Conservation (phyloP, 2,888 invertebrate species). For the Caenorhabditis sp. region DNA sequence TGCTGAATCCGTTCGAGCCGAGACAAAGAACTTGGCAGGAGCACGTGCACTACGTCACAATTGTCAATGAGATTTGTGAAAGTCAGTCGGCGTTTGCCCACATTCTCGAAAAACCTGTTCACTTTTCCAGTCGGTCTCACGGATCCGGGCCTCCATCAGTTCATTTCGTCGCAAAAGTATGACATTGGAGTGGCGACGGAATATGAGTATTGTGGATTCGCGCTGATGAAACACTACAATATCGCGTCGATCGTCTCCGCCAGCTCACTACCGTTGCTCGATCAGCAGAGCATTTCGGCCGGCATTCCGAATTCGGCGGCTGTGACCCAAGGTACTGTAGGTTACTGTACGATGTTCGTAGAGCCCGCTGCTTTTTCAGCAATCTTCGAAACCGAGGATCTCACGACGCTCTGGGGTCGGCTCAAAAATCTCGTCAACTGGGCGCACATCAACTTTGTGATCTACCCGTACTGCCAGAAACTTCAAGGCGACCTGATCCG, state of each 20-base stretch:
- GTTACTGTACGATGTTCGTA: too few species aligned
- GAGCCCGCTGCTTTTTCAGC: constrained; percentile 30
- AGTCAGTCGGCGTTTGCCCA: constrained; percentile 22
- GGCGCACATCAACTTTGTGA: constrained; percentile 45
- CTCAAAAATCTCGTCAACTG: constrained; percentile 40
- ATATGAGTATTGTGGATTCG: constrained; percentile 58
- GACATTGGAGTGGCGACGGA: constrained; percentile 54
- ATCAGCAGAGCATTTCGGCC: constrained; percentile 26
- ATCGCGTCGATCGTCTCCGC: constrained; percentile 46
- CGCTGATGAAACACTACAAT: constrained; percentile 39
- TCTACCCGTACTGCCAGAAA: constrained; percentile 17
- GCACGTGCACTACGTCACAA: constrained; percentile 19
- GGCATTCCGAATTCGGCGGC: constrained; percentile 48
- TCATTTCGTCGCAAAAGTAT: constrained; percentile 39
- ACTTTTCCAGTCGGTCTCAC: constrained; percentile 48
- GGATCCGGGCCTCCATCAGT: constrained; percentile 24
- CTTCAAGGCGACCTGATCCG: constrained; percentile 1
- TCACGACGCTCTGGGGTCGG: constrained; percentile 15
- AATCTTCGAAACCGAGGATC: constrained; percentile 36
- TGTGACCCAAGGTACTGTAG: constrained; percentile 33
- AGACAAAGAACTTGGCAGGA: constrained; percentile 14
- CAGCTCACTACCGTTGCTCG: constrained; percentile 28
- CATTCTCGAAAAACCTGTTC: background rate
- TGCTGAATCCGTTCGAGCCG: constrained; percentile 48
- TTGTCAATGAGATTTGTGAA: constrained; percentile 37